Base-by-base conservation (phyloP, 2,797 vertebrate species). In the Liparis tanakae region DNA sequence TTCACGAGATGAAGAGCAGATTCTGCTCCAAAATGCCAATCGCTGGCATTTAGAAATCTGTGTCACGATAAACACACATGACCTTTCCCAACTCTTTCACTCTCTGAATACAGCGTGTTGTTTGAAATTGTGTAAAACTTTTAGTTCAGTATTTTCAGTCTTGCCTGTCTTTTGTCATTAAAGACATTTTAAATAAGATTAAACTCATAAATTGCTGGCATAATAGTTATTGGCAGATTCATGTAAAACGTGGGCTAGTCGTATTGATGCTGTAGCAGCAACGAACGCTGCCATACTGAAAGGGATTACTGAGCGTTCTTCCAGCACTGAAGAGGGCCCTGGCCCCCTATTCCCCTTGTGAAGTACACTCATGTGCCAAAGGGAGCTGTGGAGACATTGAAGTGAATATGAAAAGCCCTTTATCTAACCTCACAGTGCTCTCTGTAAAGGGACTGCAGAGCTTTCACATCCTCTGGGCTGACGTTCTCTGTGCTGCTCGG, bases 351-450 rank as follows among this genome's bases (percentile, higher is more conserved):
- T 39, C 62, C 59, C 53, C 34, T 58, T 67, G 57, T 70, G 63
- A 67, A 63, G 13, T 25, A 34, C 56, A 73, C 20, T 66, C 10
- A 5, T 54, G 51, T 44, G 22, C 50, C 4, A n/a, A 22, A 34
- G 18, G 46, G 62, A 43, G 33, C 1, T 37, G 10, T 36, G 43
- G 15, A 10, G 39, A 66, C 2, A 20, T 55, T 66, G 15, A 33
- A 56, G 20, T 20, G 70, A 64, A 44, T 51, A 22, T 18, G 3
- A 51, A 51, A 51, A 53, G 14, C 7, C 22, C 9, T 54, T 67
- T 8, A 36, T 68, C 90, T 85, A 48, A 99, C 98, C 97, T 99
- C 97, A 14, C 98, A 99, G 91, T 99, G 98, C 80, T 96, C 93
- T 89, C 97, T 95, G 94, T 99, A 99, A 67, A 95, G 95, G 75